Base-by-base conservation (phyloP, 1,140 invertebrate species). In the Aphis craccivora region DNA sequence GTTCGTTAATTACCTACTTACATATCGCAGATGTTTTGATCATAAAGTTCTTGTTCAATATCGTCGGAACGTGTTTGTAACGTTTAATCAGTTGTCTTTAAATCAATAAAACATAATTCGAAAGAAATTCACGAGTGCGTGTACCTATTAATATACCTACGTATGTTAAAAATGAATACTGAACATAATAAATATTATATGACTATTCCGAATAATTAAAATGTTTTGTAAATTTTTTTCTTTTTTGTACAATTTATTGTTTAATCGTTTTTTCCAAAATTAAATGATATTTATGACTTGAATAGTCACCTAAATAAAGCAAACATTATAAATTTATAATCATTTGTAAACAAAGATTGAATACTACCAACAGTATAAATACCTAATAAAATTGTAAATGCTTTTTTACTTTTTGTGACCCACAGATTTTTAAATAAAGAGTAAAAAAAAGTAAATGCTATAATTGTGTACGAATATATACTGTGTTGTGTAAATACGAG, bases 1-100 rank as follows among this genome's bases (percentile, higher is more conserved):
- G 88, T 76, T 91, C 43, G 89, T 90, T 90, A 90, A 90, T 90
- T 90, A 60, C 51, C 60, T 90, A 90, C 60, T 90, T 90, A 60
- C 35, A 23, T 30, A 43, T 55, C 14, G 37, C 37, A 90, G 51
- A 90, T 67, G 25, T 60, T 60, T 90, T n/a, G 30, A 37, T 30
- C 88, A 43, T 90, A 90, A 55, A 90, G 30, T n/a, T 76, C n/a
- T 76, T 76, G 60, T 76, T 76, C 30, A 14, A 76, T n/a, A 76
- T 22, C 25, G 6, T 3, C 45, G 2, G 18, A 14, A n/a, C 23
- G 30, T 87, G 45, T n/a, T 48, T 48, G 86, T 48, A 14, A 48
- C 14, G 86, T 48, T 87, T 8, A 87, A n/a, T 48, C 86, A 37
- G 11, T n/a, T 11, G 30, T 35, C 23, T 25, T 30, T 84, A 4